Conservation (phyloP, 1,140 invertebrate genomes). For the Heliconius nattereri region DNA sequence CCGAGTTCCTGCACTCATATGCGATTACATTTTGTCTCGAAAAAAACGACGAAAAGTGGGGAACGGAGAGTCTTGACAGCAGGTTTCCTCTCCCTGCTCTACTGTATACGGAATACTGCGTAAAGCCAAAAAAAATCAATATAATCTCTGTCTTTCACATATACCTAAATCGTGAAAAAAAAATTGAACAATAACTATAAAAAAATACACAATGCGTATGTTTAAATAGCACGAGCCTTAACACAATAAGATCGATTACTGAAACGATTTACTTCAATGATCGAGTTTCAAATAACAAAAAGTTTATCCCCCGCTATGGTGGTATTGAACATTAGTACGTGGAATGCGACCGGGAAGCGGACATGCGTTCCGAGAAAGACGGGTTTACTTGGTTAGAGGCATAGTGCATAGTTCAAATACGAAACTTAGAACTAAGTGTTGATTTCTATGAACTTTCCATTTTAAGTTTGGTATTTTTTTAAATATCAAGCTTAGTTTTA, state of each 20-base stretch:
- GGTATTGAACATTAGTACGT: background rate
- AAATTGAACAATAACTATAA: no score
- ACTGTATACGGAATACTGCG: no score
- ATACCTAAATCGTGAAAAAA: no score
- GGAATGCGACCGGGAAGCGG: constrained; percentile 3
- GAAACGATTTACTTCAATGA: constrained; percentile 8
- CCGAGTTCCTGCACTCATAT: no score
- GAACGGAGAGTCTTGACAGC: no score
- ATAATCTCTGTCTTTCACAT: no score
- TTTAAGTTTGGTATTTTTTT: background rate
- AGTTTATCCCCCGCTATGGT: background rate
- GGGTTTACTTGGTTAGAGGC: constrained; percentile 3
- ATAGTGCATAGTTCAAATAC: background rate
- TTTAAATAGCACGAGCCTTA: background rate
- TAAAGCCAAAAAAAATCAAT: no score
- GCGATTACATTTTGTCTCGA: no score
- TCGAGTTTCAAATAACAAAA: background rate
- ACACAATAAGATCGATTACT: constrained; percentile 8
- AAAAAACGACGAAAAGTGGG: no score
- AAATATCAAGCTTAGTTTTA: no score
- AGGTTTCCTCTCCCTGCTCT: no score
- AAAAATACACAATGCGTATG: background rate
- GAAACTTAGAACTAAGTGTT: background rate
- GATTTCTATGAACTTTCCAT: background rate
- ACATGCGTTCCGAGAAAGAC: background rate